These are phyloP conservation scores for Eristalis tenax DNA, from an alignment of 2,888 invertebrate genomes.

Conservation along the genomic window DNA sequence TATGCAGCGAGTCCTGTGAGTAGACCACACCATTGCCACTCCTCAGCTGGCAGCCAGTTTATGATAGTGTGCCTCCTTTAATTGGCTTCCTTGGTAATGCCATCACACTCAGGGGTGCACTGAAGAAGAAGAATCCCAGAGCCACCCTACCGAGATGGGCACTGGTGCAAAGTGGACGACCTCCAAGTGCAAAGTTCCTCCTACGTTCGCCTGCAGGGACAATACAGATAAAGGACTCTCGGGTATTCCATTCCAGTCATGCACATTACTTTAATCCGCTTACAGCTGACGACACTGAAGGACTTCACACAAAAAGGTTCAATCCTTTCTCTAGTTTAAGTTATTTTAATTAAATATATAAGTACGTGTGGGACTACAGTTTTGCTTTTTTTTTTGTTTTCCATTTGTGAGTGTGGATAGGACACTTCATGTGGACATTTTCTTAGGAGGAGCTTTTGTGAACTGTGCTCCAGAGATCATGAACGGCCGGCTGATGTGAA, in stretches of 20 bases:
- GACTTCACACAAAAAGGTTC: conserved; percentile 38
- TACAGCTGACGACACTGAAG: conserved; percentile 24
- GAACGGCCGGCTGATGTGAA: conserved; percentile 73
- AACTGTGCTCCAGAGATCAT: conserved; percentile 70
- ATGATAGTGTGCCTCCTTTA: conserved; percentile 57
- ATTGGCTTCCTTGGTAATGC: conserved; percentile 59
- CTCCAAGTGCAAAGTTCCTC: conserved; percentile 63
- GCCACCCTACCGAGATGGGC: not conserved
- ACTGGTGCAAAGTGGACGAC: conserved; percentile 29
- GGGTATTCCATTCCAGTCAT: conserved; percentile 26
- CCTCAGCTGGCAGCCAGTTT: conserved; percentile 25
- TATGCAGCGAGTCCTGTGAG: conserved; percentile 20
- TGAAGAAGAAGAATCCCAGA: conserved; percentile 28
- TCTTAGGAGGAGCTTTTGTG: conserved; percentile 37
- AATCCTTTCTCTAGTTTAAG: conserved; percentile 55
- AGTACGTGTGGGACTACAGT: not conserved
- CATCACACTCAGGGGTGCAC: conserved; percentile 10
- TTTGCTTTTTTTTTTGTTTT: conserved; percentile 7
- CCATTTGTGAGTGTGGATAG: conserved; percentile 2
- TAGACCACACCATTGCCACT: not conserved
- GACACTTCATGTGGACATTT: conserved; percentile 30
- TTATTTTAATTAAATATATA: conserved; percentile 68
- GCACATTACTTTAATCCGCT: conserved; percentile 66
- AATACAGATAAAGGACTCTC: conserved; percentile 49
- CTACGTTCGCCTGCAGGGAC: conserved; percentile 4